phyloP scores from a whole-genome alignment of 2,113 vertebrate species.

The Eurystomus gularis region DNA sequence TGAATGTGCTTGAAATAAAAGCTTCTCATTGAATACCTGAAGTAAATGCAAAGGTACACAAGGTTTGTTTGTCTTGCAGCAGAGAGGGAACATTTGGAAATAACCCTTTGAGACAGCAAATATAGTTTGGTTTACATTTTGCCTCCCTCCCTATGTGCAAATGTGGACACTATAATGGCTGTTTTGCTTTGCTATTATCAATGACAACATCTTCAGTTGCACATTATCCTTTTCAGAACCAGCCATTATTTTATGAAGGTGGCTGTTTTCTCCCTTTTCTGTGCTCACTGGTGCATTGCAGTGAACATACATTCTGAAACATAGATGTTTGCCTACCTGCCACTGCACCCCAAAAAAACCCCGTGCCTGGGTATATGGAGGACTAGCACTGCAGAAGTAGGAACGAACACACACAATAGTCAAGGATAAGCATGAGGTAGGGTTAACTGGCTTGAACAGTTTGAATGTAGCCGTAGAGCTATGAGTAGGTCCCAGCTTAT shows the following conservation, averaged over 20 bases:
- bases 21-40: slow-evolving; percentile 28
- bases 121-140: slow-evolving; percentile 45
- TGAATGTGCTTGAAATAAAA: slow-evolving; percentile 23
- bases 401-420: not conserved
- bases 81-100: not conserved
- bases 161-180: slow-evolving; percentile 21
- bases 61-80: slow-evolving; percentile 33
- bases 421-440: not conserved
- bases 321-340: rapidly evolving
- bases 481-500: not conserved
- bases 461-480: not conserved
- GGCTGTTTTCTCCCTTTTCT: not conserved
- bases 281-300: not conserved
- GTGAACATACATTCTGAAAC: not conserved
- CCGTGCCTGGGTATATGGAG: not conserved
- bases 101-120: slow-evolving; percentile 50
- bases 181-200: slow-evolving; percentile 16
- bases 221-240: not conserved
- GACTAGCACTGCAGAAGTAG: not conserved
- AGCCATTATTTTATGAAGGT: not conserved
- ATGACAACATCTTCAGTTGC: not conserved
- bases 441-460: not conserved
- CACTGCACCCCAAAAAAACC: not conserved
- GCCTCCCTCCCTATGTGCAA: not conserved
- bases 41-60: slow-evolving; percentile 41